Conservation (phyloP, 2,797 vertebrate genomes). For the Pteronotus mesoamericanus region DNA sequence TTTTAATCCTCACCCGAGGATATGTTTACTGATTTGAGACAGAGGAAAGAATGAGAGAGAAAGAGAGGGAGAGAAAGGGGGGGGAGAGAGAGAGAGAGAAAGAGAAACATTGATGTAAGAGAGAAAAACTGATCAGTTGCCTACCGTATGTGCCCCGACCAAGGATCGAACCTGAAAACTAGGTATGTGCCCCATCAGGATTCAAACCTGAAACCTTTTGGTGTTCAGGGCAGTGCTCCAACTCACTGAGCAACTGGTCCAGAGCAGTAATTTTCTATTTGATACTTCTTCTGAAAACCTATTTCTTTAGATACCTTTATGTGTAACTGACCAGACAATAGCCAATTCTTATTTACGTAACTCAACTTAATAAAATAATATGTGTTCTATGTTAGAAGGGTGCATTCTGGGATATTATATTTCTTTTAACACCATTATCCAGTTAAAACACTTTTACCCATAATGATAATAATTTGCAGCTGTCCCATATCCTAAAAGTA, state of each 20-base stretch:
- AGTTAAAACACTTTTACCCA: constrained; percentile 62
- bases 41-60: background rate
- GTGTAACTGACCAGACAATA: constrained; percentile 25
- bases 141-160: background rate
- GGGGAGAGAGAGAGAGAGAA: background rate
- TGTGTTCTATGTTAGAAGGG: constrained; percentile 33
- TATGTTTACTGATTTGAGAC: background rate
- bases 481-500: constrained; percentile 62
- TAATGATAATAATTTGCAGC: constrained; percentile 68
- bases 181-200: background rate
- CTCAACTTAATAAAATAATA: constrained; percentile 48
- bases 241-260: background rate
- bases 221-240: background rate
- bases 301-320: constrained; percentile 6
- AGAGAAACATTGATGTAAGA: background rate
- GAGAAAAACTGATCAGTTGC: background rate
- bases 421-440: constrained; percentile 70
- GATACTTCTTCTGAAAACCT: background rate
- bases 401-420: constrained; percentile 54
- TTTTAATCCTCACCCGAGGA: background rate
- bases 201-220: background rate
- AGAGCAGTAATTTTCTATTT: background rate
- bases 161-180: background rate
- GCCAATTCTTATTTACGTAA: constrained; percentile 36
- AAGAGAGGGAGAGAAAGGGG: background rate